phyloP scores from a whole-genome alignment of 2,797 vertebrate genomes.

The Lithobates sylvaticus region DNA sequence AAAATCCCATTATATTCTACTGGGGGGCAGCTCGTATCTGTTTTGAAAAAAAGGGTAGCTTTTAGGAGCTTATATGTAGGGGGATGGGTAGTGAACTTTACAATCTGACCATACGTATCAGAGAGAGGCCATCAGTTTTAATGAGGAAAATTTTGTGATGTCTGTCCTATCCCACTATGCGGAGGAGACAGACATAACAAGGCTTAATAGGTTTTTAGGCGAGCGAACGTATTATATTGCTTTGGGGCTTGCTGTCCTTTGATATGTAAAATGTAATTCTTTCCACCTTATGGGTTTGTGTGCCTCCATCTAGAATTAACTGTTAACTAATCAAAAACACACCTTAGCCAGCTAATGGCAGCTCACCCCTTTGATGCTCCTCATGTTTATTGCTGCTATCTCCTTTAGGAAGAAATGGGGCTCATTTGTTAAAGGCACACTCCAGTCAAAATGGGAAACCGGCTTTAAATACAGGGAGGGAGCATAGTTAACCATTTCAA shows the following conservation, averaged over 20 bases:
- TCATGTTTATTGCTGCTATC: neutral
- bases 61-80: neutral
- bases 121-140: constrained; percentile 32
- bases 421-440: no score
- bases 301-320: constrained; percentile 33
- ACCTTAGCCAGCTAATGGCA: constrained; percentile 17
- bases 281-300: constrained; percentile 40
- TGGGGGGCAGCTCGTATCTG: constrained; percentile 3
- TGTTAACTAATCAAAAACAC: constrained; percentile 3
- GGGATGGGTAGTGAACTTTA: constrained; percentile 17
- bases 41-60: neutral
- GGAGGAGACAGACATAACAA: constrained; percentile 55
- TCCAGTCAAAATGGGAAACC: no score
- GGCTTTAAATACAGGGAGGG: no score
- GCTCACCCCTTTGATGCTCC: neutral
- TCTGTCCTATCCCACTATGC: constrained; percentile 24
- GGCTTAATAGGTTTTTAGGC: constrained; percentile 49
- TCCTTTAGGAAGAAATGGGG: neutral
- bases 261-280: constrained; percentile 44
- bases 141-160: constrained; percentile 40
- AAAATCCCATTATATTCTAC: constrained; percentile 45
- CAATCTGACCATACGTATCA: constrained; percentile 23
- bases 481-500: no score
- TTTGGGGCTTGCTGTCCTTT: constrained; percentile 31
- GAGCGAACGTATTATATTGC: constrained; percentile 41